phyloP scores from a whole-genome alignment of 2,888 invertebrate species.

The Eristalis arbustorum region DNA sequence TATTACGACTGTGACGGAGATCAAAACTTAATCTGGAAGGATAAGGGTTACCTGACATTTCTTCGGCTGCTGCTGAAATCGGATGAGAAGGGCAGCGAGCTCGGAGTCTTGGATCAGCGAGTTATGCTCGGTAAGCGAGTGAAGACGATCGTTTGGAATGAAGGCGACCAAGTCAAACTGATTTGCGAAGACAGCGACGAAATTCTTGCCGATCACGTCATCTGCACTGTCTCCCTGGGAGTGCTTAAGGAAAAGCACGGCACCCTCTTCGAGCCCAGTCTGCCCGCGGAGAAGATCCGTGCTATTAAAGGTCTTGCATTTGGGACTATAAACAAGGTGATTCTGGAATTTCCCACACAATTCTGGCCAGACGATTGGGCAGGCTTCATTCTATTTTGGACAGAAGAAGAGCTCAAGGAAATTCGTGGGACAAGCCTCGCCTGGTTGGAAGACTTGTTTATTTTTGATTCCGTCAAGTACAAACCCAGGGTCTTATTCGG shows the following conservation, averaged over 20 bases:
- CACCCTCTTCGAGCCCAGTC: slow-evolving; percentile 80
- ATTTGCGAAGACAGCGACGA: slow-evolving; percentile 77
- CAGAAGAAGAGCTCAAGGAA: slow-evolving; percentile 79
- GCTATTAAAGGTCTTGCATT: slow-evolving; percentile 82
- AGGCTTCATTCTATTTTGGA: slow-evolving; percentile 83
- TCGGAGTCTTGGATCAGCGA: slow-evolving; percentile 78
- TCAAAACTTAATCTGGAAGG: slow-evolving; percentile 87
- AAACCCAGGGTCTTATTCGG: slow-evolving; percentile 84
- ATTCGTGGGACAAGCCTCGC: slow-evolving; percentile 75
- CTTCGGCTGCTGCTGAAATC: slow-evolving; percentile 84
- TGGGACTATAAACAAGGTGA: slow-evolving; percentile 84
- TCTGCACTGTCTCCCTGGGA: slow-evolving; percentile 83
- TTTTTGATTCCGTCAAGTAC: slow-evolving; percentile 84
- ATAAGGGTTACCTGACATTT: slow-evolving; percentile 85
- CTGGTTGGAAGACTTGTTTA: slow-evolving; percentile 85
- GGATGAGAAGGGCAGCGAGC: slow-evolving; percentile 71
- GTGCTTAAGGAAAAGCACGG: slow-evolving; percentile 81
- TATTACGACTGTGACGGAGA: slow-evolving; percentile 88
- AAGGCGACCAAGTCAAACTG: slow-evolving; percentile 57
- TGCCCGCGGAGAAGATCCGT: slow-evolving; percentile 80
- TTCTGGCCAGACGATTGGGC: slow-evolving; percentile 83
- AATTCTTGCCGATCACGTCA: slow-evolving; percentile 82
- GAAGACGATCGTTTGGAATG: slow-evolving; percentile 75
- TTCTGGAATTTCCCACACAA: slow-evolving; percentile 82
- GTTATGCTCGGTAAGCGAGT: slow-evolving; percentile 75